Evolutionary conservation across 2,113 vertebrate genomes (phyloP), one percentile per base, ranked within the genome.

Genomic region (Pungitius pungitius): DNA sequence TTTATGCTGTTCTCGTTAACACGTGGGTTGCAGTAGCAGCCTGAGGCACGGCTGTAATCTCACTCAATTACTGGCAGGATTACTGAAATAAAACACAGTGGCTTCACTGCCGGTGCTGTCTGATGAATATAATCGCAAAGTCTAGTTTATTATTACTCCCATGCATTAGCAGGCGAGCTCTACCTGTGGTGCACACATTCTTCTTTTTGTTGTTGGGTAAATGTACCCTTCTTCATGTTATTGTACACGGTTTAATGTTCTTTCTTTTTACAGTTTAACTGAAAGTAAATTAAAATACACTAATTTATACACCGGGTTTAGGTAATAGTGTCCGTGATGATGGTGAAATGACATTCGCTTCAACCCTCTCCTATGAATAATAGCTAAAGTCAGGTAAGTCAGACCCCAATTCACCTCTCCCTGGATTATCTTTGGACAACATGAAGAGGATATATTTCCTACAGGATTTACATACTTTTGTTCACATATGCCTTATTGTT

Each of bases 1-100:
- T 69, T 72, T 69, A 37, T 18, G 20, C 27, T 33, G 24, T 74
- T 73, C 69, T 69, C 62, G 69, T 78, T 73, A 83, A 83, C 57
- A 61, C 18, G 20, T 45, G 42, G 62, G 15, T 47, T 59, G 78
- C 33, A 75, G 57, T 42, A 58, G 58, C 54, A 61, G 71, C 71
- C 74, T 5, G 58, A 61, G 59, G 66, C 67, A 39, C 37, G 30
- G 42, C 39, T 47, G 78, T 55, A 55, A 78, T 81, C 67, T 57
- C 55, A 81, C 60, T 35, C 65, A 43, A 67, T 80, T 63, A 77
- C 68, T n/a, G 56, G 68, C 37, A 80, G 63, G 27, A 17, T 72
- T 82, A 35, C 33, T 20, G 58, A 62, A 83, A 56, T 49, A 49
- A 77, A 30, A 70, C 52, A 45, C 52, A 55, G 57, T 17, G 30